These are phyloP conservation scores for Aspidapion aeneum DNA, from an alignment of 2,888 invertebrate genomes.

Conservation along the genomic window DNA sequence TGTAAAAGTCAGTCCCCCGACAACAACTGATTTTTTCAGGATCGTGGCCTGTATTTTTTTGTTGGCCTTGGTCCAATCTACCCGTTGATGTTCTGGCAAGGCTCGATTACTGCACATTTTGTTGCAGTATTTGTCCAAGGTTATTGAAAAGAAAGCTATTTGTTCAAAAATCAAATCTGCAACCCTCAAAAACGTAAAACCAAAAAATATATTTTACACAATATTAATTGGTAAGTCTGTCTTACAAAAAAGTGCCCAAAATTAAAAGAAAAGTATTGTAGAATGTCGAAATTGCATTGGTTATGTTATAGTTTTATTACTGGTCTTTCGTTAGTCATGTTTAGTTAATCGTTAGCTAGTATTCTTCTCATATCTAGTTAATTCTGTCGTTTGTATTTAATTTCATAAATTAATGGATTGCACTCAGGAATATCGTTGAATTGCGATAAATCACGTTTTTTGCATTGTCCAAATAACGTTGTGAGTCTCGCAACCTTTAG, in stretches of 20 bases:
- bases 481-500: no score
- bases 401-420: conserved; percentile 22
- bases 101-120: no score
- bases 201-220: neutral
- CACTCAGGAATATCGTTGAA: conserved; percentile 35
- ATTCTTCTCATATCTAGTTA: conserved; percentile 22
- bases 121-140: no score
- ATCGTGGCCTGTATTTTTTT: no score
- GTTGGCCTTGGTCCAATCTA: no score
- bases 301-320: neutral
- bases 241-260: neutral
- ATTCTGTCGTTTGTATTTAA: conserved; percentile 20
- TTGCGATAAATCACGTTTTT: conserved; percentile 29
- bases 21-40: no score
- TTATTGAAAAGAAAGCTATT: no score
- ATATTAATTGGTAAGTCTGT: neutral
- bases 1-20: no score
- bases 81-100: no score
- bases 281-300: neutral
- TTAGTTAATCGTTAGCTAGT: conserved; percentile 21
- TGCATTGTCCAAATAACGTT: no score
- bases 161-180: no score
- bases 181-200: neutral
- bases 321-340: conserved; percentile 23
- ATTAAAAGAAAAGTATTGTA: neutral